Evolutionary conservation across 2,888 invertebrate genomes (phyloP), one percentile per base, ranked within the genome.

Genomic region (Ferrisia virgata): DNA sequence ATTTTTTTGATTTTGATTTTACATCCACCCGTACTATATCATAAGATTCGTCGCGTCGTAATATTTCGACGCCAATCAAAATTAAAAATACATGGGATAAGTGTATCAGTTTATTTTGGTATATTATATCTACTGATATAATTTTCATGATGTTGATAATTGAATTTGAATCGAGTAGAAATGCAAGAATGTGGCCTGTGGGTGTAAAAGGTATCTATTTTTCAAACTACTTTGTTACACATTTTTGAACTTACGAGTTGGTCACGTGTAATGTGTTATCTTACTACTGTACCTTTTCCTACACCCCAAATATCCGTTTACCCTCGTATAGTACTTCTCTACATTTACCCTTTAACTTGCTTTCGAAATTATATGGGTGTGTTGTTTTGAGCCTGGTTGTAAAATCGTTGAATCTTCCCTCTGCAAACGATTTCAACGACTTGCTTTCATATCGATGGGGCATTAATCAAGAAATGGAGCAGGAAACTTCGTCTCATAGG

Each of bases 211-310:
- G 53, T 53, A 9, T 3, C 8, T 53, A 22, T 53, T 22, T 53
- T 53, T 18, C 5, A 36, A 53, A 53, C 53, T 22, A 53, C 22
- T 53, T 53, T 22, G 53, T 53, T 53, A 53, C 53, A 53, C 53
- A 53, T 53, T 53, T 53, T 53, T 53, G 53, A 53, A 53, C 53
- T 53, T 53, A 53, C 53, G 69, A 69, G 31, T 69, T 31, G 69
- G 69, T 69, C 69, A 69, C 69, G 69, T 69, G 69, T 69, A 31
- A 31, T 69, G 31, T 69, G 69, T 69, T 69, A 69, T 69, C 69
- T 69, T 69, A 33, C 69, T 31, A 15, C 69, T 69, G 28, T 31
- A 69, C 69, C 31, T 69, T 31, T 69, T 8, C 31, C 69, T 69
- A 31, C 22, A 47, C 5, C 1, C 9, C 22, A 22, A 53, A 11